Conservation (phyloP, 2,888 invertebrate species). For the Drosophila barbarae region DNA sequence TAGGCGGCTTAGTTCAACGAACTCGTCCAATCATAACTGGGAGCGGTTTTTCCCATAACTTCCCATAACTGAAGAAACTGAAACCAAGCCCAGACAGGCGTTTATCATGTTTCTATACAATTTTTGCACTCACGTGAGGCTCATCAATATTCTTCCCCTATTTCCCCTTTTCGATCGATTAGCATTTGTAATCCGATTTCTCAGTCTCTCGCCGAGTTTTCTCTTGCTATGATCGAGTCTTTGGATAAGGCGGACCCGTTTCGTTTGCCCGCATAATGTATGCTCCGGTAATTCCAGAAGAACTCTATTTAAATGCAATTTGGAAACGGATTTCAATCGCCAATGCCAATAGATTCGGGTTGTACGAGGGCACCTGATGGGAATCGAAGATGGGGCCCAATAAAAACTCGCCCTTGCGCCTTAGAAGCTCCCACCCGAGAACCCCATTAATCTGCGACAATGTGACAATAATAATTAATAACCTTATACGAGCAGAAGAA, state of each 20-base stretch:
- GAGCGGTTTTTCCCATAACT: constrained; percentile 29
- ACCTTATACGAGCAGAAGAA: constrained; percentile 17
- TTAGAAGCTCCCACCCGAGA: background rate
- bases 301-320: constrained; percentile 55
- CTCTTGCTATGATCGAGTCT: constrained; percentile 9
- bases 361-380: constrained; percentile 21
- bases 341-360: constrained; percentile 20
- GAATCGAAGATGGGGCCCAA: constrained; percentile 9
- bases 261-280: constrained; percentile 39
- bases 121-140: constrained; percentile 20
- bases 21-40: constrained; percentile 25
- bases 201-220: constrained; percentile 14
- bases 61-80: constrained; percentile 6
- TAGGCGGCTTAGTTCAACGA: constrained; percentile 45
- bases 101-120: constrained; percentile 4
- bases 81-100: background rate
- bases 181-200: constrained; percentile 44
- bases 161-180: constrained; percentile 29
- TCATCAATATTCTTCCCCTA: constrained; percentile 20
- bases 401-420: background rate
- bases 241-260: constrained; percentile 1
- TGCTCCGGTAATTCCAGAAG: constrained; percentile 51
- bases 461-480: constrained; percentile 53
- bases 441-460: constrained; percentile 26
- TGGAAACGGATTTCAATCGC: constrained; percentile 54